A percentile compares a stretch with the other conserved stretches of the same genome.
Evolutionary conservation across 1,140 invertebrate species (phyloP).

Genomic region (Bombus waltoni): DNA sequence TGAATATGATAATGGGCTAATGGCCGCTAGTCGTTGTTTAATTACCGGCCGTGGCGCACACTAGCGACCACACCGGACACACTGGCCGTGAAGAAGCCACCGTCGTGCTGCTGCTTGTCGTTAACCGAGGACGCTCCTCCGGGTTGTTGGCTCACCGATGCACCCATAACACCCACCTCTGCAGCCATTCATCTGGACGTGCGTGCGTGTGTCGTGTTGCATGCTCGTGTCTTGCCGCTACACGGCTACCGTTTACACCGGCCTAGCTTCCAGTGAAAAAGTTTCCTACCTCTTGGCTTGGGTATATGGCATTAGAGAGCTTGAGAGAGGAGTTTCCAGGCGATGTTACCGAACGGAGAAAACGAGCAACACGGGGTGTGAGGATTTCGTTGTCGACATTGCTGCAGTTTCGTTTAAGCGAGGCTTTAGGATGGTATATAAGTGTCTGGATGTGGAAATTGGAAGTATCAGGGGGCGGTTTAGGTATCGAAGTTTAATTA

Average conservation of each 20-base stretch:
- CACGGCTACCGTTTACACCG: slow-evolving; percentile 74
- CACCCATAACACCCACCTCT: slow-evolving; percentile 53
- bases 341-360: neutral
- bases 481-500: neutral
- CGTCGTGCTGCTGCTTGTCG: slow-evolving; percentile 33
- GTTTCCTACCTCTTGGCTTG: neutral
- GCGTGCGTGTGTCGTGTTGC: slow-evolving; percentile 55
- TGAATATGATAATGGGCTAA: slow-evolving; percentile 83
- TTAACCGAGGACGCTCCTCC: slow-evolving; percentile 5
- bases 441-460: neutral
- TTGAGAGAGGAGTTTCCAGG: neutral
- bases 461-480: neutral
- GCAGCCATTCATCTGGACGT: slow-evolving; percentile 66
- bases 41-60: slow-evolving; percentile 76
- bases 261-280: slow-evolving; percentile 17
- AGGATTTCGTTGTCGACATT: slow-evolving; percentile 26
- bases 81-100: slow-evolving; percentile 30
- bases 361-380: slow-evolving; percentile 17
- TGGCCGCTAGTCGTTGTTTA: slow-evolving; percentile 82
- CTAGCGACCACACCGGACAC: slow-evolving; percentile 43
- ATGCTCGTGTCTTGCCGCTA: slow-evolving; percentile 64
- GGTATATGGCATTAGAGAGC: neutral
- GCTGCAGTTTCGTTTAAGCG: neutral
- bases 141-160: slow-evolving; percentile 25
- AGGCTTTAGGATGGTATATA: neutral